A percentile compares a stretch with the other conserved stretches of the same genome.
These are phyloP conservation scores for Epinotia nisella DNA, from an alignment of 2,888 invertebrate genomes.

Conservation along the genomic window DNA sequence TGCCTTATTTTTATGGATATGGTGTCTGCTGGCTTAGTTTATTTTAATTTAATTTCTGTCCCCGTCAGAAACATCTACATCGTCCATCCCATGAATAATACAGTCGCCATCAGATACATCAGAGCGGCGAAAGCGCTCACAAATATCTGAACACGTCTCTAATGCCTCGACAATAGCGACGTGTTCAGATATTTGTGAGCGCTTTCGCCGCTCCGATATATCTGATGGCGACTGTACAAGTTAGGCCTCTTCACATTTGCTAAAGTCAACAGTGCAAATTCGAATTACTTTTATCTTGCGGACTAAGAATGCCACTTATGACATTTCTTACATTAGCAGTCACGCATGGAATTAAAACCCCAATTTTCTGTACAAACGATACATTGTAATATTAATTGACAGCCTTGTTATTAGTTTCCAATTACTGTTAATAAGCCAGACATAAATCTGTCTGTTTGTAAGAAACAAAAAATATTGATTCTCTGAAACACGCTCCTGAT, in stretches of 20 bases:
- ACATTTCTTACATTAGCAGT: background rate
- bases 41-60: background rate
- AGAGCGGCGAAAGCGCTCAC: too few relatives aligned
- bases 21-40: too few relatives aligned
- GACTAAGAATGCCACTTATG: background rate
- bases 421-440: conserved; percentile 13
- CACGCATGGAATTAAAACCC: background rate
- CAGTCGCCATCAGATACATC: too few relatives aligned
- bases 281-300: background rate
- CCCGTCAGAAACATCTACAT: too few relatives aligned
- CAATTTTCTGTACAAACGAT: background rate
- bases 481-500: conserved; percentile 24
- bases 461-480: conserved; percentile 20
- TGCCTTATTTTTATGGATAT: too few relatives aligned
- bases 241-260: background rate
- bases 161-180: too few relatives aligned
- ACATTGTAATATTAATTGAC: background rate
- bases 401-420: conserved; percentile 14
- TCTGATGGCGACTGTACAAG: too few relatives aligned
- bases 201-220: too few relatives aligned
- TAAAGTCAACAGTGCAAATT: background rate
- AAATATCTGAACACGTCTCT: too few relatives aligned
- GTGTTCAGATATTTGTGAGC: too few relatives aligned
- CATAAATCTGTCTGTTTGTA: conserved; percentile 22
- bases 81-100: too few relatives aligned